Evolutionary conservation across 2,888 invertebrate genomes (phyloP), one percentile per base, ranked within the genome.

Genomic region (Chrysopilus asiliformis): DNA sequence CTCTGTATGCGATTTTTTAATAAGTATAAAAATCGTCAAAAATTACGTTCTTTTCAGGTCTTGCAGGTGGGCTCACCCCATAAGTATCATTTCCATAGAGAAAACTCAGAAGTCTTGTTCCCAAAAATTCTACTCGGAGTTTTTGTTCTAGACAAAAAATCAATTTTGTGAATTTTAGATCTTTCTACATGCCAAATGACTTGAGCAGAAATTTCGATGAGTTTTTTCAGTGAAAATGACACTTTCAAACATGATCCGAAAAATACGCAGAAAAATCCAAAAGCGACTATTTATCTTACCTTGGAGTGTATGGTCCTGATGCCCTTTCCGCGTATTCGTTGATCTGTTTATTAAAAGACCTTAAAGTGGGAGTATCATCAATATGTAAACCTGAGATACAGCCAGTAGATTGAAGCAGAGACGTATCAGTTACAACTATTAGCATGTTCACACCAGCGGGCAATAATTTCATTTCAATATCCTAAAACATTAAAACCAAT

Each of bases 351-450:
- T 56, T 53, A 36, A 60, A 52, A 18, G 49, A 48, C 6, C 52
- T 44, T 27, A 60, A 47, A 38, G 55, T 54, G 4, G 47, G 41
- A 1, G 53, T 51, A 38, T 50, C 52, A 3, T 47, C 39, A 1
- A 53, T 50, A 39, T 51, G 49, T 6, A 59, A 54, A 28, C 60
- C 58, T 3, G 56, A 50, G 5, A 60, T 36, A 12, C 53, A 46
- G 0, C 56, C 58, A 10, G 43, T 46, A 22, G 47, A 46, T n/a
- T n/a, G n/a, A 1, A 60, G 34, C 15, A 54, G 44, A 0, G 53
- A 50, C 39, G 55, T 60, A 33, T 61, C 60, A 53, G 55, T 55
- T 4, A 61, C 47, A 20, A 56, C 42, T 25, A 59, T 16, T 29
- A 54, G 41, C 2, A 57, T 38, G 30, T 49, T 47, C 8, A 50